These are phyloP conservation scores for Megamerina dolium DNA, from an alignment of 2,888 invertebrate species.

Conservation along the genomic window DNA sequence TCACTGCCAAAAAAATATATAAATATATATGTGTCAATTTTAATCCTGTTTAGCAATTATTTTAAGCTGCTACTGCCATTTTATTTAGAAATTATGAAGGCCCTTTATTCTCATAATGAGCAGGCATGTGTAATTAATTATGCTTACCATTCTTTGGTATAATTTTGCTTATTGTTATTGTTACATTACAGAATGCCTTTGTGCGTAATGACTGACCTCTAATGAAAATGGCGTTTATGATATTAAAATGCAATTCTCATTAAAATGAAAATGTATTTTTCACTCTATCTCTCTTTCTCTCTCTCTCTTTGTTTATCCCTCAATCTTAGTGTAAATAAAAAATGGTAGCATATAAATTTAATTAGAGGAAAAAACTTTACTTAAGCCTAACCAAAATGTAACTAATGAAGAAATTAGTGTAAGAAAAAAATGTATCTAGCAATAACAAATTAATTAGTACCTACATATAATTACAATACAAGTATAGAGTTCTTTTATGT, in stretches of 20 bases:
- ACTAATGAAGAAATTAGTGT: not conserved
- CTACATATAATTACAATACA: too few relatives aligned
- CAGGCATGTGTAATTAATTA: slow-evolving; percentile 29
- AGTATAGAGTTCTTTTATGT: too few relatives aligned
- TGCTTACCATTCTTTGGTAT: not conserved
- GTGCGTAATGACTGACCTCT: not conserved
- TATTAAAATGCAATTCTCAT: slow-evolving; percentile 22
- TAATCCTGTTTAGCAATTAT: slow-evolving; percentile 41
- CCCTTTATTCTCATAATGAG: slow-evolving; percentile 30
- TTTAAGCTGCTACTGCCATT: slow-evolving; percentile 34
- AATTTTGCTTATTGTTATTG: not conserved
- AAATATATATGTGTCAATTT: slow-evolving; percentile 27
- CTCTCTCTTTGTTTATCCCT: not conserved
- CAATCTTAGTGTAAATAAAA: not conserved
- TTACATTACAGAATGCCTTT: not conserved
- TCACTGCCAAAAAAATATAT: slow-evolving; percentile 4
- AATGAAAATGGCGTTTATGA: slow-evolving; percentile 14
- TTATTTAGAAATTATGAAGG: slow-evolving; percentile 44
- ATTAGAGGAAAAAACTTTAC: not conserved
- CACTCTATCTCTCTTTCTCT: not conserved
- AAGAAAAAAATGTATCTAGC: not conserved
- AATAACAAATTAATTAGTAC: too few relatives aligned
- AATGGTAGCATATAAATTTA: not conserved
- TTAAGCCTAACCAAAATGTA: not conserved
- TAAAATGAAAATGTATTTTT: slow-evolving; percentile 8